Conservation (phyloP, 1,140 invertebrate genomes). For the Magallana ariakensis region DNA sequence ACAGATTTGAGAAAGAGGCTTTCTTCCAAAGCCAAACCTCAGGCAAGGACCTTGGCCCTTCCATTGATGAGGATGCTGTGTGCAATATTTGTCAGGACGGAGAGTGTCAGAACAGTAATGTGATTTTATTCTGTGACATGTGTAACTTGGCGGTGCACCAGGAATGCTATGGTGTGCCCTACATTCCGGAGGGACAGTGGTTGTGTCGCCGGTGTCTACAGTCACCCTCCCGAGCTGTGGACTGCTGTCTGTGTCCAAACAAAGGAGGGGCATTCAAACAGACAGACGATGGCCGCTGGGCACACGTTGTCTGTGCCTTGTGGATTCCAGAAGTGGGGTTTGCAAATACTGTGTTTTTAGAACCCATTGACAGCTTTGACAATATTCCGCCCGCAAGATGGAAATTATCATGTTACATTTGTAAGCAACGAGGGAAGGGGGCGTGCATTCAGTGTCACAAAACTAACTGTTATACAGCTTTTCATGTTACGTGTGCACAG, state of each 20-base stretch:
- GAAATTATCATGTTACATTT: constrained; percentile 97
- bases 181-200: constrained; percentile 99
- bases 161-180: constrained; percentile 99
- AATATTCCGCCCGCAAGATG: constrained; percentile 96
- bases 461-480: constrained; percentile 96
- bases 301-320: constrained; percentile 98
- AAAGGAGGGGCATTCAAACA: constrained; percentile 99
- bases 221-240: constrained; percentile 95
- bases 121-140: constrained; percentile 99
- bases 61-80: constrained; percentile 96
- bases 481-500: constrained; percentile 99
- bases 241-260: constrained; percentile 98
- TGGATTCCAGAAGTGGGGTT: constrained; percentile 99
- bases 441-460: constrained; percentile 99
- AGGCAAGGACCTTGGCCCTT: constrained; percentile 73
- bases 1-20: constrained; percentile 97
- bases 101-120: constrained; percentile 98
- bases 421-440: constrained; percentile 94
- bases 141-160: constrained; percentile 99
- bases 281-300: constrained; percentile 97
- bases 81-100: constrained; percentile 95
- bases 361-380: constrained; percentile 97
- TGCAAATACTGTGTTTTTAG: constrained; percentile 93
- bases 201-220: constrained; percentile 95
- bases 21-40: constrained; percentile 88